Base-by-base conservation (phyloP, 2,113 vertebrate genomes). In the Gymnarchus niloticus region DNA sequence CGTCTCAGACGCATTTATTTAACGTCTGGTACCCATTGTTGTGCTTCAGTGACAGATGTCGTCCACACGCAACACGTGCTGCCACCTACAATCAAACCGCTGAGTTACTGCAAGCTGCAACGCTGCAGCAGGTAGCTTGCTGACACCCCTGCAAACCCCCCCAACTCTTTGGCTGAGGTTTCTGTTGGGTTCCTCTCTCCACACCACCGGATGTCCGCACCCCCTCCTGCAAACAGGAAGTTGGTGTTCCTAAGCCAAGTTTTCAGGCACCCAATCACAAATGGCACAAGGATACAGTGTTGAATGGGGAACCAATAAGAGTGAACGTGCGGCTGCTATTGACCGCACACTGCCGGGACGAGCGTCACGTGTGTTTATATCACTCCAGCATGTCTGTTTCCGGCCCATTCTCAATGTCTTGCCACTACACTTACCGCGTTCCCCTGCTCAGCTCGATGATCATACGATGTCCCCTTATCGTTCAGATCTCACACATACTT, bases 171-270 rank as follows among this genome's bases (percentile, higher is more conserved):
- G 41, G 41, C 25, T 56, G 33, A 59, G 17, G 81, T 59, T 73
- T 83, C 61, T 46, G n/a, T 76, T 59, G 33, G 80, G 59, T 83
- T 86, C 85, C 85, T 73, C 78, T 87, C 82, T 41, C 48, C 33
- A 83, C 44, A 69, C 86, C 86, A 57, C 82, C 83, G 86, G 86
- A 87, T 49, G 69, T 87, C 83, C 69, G 82, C 57, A 4, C 33
- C 77, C 84, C 65, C 61, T 25, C 80, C 78, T 37, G 85, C 85
- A 65, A 85, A 86, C 85, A 86, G 85, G 85, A 86, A 86, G 51
- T 19, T 25, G 12, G 3, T 49, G 77, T 61, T 81, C 85, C 76
- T 81, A 77, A 86, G 85, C 85, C 83, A 41, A 51, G 61, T 14
- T 33, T 49, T n/a, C 83, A 73, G 48, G 17, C 77, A 28, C 2